Conservation (phyloP, 2,113 vertebrate genomes). For the Hemichromis elongatus region DNA sequence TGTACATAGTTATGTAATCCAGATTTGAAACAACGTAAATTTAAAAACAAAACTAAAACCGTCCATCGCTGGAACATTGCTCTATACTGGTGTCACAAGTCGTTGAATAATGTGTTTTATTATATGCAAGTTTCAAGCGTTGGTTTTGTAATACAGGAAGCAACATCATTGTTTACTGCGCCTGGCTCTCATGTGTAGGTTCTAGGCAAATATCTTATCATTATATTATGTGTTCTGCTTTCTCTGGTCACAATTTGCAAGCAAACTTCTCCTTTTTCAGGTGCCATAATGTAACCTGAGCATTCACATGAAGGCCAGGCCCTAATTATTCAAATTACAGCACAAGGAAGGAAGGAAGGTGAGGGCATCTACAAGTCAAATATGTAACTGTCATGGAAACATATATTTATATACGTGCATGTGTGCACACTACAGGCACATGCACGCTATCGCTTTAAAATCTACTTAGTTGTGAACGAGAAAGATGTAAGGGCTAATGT, state of each 20-base stretch:
- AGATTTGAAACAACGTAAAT: background rate
- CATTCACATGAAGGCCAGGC: background rate
- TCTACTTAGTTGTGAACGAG: background rate
- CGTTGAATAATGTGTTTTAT: background rate
- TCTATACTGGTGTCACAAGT: background rate
- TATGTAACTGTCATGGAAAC: slow-evolving; percentile 7
- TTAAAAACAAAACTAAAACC: background rate
- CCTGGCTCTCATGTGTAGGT: background rate
- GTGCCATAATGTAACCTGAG: slow-evolving; percentile 8
- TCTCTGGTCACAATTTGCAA: slow-evolving; percentile 12
- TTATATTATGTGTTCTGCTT: background rate
- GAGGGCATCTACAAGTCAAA: slow-evolving; percentile 49
- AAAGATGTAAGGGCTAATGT: background rate
- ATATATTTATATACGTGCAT: background rate
- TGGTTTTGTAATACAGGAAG: background rate
- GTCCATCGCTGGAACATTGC: background rate
- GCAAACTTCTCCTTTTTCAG: slow-evolving; percentile 9
- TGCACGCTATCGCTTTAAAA: background rate
- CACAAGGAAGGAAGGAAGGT: background rate
- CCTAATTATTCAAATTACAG: slow-evolving; percentile 43
- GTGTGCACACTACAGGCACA: background rate
- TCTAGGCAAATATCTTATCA: slow-evolving; percentile 13
- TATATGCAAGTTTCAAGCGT: background rate
- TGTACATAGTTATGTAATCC: background rate
- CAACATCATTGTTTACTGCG: background rate